phyloP scores from a whole-genome alignment of 1,140 invertebrate genomes.

The Patella vulgata region DNA sequence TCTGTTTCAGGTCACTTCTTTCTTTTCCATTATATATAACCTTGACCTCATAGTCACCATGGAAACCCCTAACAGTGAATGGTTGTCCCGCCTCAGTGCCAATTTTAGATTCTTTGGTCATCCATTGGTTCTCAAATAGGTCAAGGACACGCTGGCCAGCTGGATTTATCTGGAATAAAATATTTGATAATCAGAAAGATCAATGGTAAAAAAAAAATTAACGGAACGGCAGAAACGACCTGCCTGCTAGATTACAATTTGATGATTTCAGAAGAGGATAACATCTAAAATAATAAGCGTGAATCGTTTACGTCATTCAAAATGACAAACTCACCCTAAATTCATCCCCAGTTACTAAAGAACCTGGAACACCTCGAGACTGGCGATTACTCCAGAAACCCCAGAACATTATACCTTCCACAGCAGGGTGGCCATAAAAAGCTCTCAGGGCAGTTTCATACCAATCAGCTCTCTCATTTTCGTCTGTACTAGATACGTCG shows the following conservation, averaged over 20 bases:
- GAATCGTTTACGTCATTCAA: background rate
- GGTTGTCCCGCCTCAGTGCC: background rate
- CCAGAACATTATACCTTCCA: constrained; percentile 34
- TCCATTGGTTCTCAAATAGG: constrained; percentile 23
- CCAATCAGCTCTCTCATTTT: constrained; percentile 21
- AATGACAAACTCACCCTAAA: background rate
- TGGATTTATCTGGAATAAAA: constrained; percentile 12
- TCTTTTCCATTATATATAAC: constrained; percentile 10
- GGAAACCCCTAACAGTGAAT: constrained; percentile 19
- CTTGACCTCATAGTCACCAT: constrained; percentile 17
- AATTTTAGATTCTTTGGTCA: constrained; percentile 14
- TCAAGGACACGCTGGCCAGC: constrained; percentile 17
- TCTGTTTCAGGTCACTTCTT: constrained; percentile 5
- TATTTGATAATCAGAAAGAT: no score
- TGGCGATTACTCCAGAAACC: constrained; percentile 22
- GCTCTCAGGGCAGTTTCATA: constrained; percentile 22
- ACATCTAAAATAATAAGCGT: background rate
- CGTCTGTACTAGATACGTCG: constrained; percentile 16
- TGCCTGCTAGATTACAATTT: no score
- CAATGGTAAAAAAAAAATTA: no score
- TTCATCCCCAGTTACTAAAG: constrained; percentile 11
- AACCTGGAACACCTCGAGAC: background rate
- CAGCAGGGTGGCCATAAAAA: constrained; percentile 22
- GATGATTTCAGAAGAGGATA: no score
- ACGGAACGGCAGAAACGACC: no score